Evolutionary conservation across 2,888 invertebrate species (phyloP), one percentile per base, ranked within the genome.

Genomic region (Xylophagus ater): DNA sequence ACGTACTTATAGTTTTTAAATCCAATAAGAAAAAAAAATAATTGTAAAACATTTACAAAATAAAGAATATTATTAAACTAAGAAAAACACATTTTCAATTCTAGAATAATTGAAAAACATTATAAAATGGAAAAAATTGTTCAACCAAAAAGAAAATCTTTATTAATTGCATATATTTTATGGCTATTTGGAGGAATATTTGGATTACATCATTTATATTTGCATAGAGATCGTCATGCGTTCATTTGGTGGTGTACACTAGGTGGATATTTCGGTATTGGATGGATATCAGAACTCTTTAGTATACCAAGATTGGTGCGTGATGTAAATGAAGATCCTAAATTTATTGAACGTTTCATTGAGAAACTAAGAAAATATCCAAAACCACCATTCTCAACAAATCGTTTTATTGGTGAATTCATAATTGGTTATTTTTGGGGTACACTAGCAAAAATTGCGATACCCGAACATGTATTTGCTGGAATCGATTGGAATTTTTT

Each of bases 161-260:
- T 78, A 8, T 56, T 80, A 34, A 57, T 74, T 53, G 77, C 94
- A 0, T 96, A 93, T 57, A 43, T 92, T 2, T 66, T 81, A 26
- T 96, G 93, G 93, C 54, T 90, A 0, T 72, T 88, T 49, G 88
- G 89, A 13, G 96, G 96, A 4, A 64, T 85, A 51, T 79, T 88
- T 50, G 94, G 94, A 0, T 65, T 85, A 4, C 96, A 96, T 64
- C 89, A 93, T 58, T 76, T 94, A 54, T 96, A 96, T 64, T 68
- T 96, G 46, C 74, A 79, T 37, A 71, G 94, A 40, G 89, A 93
- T 62, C 72, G 79, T 15, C 96, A 96, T 52, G 94, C 88, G 0
- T 85, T 94, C 57, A 70, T 92, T 1, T 89, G 86, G 76, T 85
- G 86, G 78, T 79, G 80, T 42, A 87, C 89, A 0, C 65, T 87